Evolutionary conservation across 2,888 invertebrate genomes (phyloP).

Genomic region (Dinocampus coccinellae): DNA sequence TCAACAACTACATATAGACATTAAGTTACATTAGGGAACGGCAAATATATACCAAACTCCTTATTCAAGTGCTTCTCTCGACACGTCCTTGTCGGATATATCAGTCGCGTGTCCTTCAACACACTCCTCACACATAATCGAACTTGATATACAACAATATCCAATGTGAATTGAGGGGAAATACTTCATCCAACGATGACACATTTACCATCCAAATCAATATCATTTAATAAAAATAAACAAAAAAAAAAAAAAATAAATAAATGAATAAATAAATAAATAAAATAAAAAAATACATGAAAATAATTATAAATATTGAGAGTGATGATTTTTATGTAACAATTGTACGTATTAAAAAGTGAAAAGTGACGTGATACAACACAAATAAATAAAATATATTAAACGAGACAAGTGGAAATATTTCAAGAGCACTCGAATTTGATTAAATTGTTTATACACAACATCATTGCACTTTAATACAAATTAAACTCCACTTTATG

Average conservation of each 20-base stretch:
- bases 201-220: background rate
- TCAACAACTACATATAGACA: background rate
- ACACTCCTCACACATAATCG: background rate
- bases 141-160: constrained; percentile 10
- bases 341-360: background rate
- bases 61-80: constrained; percentile 18
- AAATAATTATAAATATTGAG: too few species aligned
- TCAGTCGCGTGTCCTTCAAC: constrained; percentile 22
- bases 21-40: constrained; percentile 26
- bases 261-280: too few species aligned
- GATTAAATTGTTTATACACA: constrained; percentile 58
- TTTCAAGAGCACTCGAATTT: constrained; percentile 61
- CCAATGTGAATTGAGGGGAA: background rate
- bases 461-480: constrained; percentile 59
- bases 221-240: too few species aligned
- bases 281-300: too few species aligned
- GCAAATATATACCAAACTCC: constrained; percentile 23
- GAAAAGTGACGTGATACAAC: background rate
- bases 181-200: background rate
- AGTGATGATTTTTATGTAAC: too few species aligned
- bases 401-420: background rate
- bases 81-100: constrained; percentile 16
- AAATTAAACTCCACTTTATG: constrained; percentile 63
- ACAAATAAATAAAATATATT: background rate
- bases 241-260: too few species aligned